A percentile compares a stretch with the other conserved stretches of the same genome.
Evolutionary conservation across 1,140 invertebrate genomes (phyloP).

Genomic region (Cryptotermes secundus): DNA sequence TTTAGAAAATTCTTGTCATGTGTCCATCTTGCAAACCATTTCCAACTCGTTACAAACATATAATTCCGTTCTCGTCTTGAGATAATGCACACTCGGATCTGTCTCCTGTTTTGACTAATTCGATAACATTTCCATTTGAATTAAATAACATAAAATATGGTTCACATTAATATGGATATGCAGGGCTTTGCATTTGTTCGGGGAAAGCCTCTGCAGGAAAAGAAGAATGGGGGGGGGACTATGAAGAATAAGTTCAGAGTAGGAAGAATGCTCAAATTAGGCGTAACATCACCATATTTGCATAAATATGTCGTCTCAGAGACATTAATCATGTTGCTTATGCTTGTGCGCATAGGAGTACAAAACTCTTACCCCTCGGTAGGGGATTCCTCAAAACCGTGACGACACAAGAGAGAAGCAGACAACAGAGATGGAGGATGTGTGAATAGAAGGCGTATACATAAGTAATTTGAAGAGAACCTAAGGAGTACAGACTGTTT

Average conservation of each 20-base stretch:
- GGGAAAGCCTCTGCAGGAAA: neutral
- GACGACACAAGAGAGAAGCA: neutral
- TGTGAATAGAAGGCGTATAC: neutral
- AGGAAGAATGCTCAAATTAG: slow-evolving; percentile 19
- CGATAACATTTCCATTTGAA: neutral
- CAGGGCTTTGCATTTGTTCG: neutral
- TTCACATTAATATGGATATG: slow-evolving; percentile 9
- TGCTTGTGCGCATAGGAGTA: neutral
- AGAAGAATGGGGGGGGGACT: neutral
- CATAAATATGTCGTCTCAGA: slow-evolving; percentile 3
- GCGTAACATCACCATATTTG: slow-evolving; percentile 16
- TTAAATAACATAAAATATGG: slow-evolving; percentile 15
- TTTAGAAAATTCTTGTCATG: neutral
- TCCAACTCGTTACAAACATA: neutral
- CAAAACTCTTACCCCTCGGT: neutral
- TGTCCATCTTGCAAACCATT: neutral
- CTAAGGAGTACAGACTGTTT: neutral
- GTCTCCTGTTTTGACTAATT: slow-evolving; percentile 13
- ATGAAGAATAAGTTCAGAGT: neutral
- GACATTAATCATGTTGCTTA: neutral
- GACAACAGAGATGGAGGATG: slow-evolving; percentile 2
- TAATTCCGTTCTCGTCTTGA: neutral
- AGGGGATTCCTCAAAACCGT: neutral
- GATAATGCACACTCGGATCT: neutral
- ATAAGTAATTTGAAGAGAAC: neutral